Percentiles rank a stretch among this genome's conserved stretches.
These are phyloP conservation scores for Corythoichthys intestinalis DNA, from an alignment of 2,113 vertebrate genomes.

Conservation along the genomic window DNA sequence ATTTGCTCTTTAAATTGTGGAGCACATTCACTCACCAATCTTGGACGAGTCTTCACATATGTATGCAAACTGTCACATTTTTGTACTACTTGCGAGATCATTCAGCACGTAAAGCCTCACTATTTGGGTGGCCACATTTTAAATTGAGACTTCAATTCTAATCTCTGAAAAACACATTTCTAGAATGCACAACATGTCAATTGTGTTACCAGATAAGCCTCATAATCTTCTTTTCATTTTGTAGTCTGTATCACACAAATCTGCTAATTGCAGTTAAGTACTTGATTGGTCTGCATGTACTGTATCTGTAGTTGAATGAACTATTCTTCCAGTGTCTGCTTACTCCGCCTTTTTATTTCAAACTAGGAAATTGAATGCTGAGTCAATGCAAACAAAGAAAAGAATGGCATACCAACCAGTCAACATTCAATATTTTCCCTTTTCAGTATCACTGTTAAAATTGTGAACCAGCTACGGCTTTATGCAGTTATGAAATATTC, in stretches of 20 bases:
- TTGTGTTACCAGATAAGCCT: neutral
- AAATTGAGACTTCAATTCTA: neutral
- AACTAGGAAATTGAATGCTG: neutral
- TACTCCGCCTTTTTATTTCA: neutral
- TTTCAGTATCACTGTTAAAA: neutral
- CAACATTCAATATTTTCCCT: neutral
- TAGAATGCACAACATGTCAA: neutral
- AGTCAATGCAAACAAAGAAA: neutral
- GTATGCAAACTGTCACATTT: conserved; percentile 15
- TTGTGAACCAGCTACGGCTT: too few species aligned
- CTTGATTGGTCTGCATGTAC: neutral
- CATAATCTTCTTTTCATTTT: neutral
- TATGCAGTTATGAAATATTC: neutral
- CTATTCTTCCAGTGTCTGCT: neutral
- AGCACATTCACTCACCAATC: conserved; percentile 55
- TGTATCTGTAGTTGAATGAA: neutral
- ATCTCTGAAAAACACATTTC: neutral
- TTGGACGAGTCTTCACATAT: conserved; percentile 44
- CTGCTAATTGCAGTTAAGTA: neutral
- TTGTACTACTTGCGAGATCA: conserved; percentile 7
- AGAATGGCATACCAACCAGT: neutral
- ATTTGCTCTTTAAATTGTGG: conserved; percentile 23
- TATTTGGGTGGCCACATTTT: conserved; percentile 13
- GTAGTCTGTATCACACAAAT: neutral
- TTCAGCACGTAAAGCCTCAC: neutral